Conservation (phyloP, 2,113 vertebrate species). For the Podarcis cretensis region DNA sequence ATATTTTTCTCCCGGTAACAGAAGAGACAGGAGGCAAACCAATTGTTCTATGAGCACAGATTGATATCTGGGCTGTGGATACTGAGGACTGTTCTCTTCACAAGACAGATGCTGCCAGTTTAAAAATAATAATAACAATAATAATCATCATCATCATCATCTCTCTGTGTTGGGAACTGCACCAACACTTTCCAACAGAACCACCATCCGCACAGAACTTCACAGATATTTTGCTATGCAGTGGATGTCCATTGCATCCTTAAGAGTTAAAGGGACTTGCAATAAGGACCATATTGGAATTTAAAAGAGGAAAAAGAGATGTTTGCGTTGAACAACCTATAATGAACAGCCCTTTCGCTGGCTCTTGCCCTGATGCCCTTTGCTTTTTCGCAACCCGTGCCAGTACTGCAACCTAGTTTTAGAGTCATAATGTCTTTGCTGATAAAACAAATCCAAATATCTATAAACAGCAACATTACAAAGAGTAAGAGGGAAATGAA, state of each 20-base stretch:
- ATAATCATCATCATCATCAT: no score
- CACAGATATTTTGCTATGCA: not conserved
- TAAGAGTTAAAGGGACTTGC: rapidly evolving
- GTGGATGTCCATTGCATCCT: not conserved
- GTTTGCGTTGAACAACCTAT: not conserved
- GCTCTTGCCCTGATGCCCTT: not conserved
- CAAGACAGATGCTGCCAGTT: not conserved
- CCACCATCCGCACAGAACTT: rapidly evolving
- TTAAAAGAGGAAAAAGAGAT: not conserved
- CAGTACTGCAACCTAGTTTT: slow-evolving; percentile 28
- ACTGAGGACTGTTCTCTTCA: not conserved
- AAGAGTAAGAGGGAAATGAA: slow-evolving; percentile 74
- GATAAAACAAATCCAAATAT: slow-evolving; percentile 80
- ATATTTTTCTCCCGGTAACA: not conserved
- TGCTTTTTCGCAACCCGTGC: not conserved
- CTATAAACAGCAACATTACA: slow-evolving; percentile 83
- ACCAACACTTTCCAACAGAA: not conserved
- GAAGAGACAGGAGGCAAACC: not conserved
- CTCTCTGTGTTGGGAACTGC: not conserved
- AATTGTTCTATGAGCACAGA: not conserved
- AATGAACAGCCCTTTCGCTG: not conserved
- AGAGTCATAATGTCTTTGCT: slow-evolving; percentile 79
- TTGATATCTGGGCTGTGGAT: no score
- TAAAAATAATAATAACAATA: not conserved
- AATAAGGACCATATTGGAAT: rapidly evolving